Evolutionary conservation across 2,888 invertebrate genomes (phyloP).

Genomic region (Hofmannophila pseudospretella): DNA sequence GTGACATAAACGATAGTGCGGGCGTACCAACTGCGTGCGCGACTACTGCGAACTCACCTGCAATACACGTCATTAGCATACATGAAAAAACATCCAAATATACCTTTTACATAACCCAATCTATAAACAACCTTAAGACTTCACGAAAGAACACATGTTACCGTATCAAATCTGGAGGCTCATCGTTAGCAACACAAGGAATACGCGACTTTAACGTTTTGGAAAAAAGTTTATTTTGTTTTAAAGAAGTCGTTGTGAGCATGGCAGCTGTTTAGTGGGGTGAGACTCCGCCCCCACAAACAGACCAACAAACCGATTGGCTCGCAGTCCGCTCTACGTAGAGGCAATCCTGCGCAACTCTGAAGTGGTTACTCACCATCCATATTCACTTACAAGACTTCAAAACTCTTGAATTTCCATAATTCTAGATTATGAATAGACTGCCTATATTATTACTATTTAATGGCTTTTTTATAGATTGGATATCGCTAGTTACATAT

Average conservation of each 20-base stretch:
- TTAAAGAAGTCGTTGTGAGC: constrained; percentile 6
- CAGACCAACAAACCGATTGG: constrained; percentile 69
- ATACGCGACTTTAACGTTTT: constrained; percentile 23
- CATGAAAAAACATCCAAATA: constrained; percentile 61
- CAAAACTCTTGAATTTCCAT: too few species aligned
- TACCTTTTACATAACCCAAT: constrained; percentile 23
- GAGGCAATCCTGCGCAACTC: constrained; percentile 67
- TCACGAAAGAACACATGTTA: constrained; percentile 31
- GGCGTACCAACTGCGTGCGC: constrained; percentile 71
- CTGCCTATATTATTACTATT: too few species aligned
- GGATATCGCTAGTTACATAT: too few species aligned
- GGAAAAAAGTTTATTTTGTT: constrained; percentile 24
- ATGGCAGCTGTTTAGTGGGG: constrained; percentile 24
- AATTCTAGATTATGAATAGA: too few species aligned
- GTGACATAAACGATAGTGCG: constrained; percentile 56
- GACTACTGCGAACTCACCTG: constrained; percentile 70
- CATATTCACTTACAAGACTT: too few species aligned
- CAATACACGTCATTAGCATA: constrained; percentile 69
- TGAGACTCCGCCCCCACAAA: constrained; percentile 54
- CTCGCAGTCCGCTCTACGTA: constrained; percentile 37
- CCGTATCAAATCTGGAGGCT: constrained; percentile 19
- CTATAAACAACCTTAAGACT: constrained; percentile 33
- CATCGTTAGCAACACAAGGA: constrained; percentile 11
- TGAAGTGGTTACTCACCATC: constrained; percentile 41
- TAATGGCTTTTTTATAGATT: too few species aligned